These are phyloP conservation scores for Acanthoscelides obtectus DNA, from an alignment of 2,888 invertebrate species.

Conservation along the genomic window DNA sequence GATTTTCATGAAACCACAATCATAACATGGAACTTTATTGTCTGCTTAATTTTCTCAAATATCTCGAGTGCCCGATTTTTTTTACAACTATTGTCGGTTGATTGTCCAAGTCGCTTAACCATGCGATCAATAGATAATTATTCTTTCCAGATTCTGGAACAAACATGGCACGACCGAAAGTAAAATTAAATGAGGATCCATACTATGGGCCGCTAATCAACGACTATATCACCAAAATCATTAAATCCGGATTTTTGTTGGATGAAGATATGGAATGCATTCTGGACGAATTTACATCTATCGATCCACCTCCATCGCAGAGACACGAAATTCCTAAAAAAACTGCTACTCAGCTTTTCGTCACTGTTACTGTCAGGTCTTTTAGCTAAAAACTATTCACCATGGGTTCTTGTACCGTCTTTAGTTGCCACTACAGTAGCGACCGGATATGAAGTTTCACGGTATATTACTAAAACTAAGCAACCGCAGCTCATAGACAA, in stretches of 20 bases:
- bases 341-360: neutral
- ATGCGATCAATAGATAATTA: too few species aligned
- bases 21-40: too few species aligned
- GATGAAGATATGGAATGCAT: conserved; percentile 32
- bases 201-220: conserved; percentile 19
- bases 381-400: neutral
- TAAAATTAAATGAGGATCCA: neutral
- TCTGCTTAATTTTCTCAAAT: too few species aligned
- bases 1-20: too few species aligned
- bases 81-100: too few species aligned
- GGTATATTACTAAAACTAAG: conserved; percentile 5
- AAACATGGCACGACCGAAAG: neutral
- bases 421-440: conserved; percentile 8
- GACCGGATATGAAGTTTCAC: conserved; percentile 10
- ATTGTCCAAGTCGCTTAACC: too few species aligned
- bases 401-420: conserved; percentile 17
- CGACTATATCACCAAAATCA: conserved; percentile 22
- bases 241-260: conserved; percentile 27
- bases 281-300: conserved; percentile 16
- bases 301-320: conserved; percentile 10
- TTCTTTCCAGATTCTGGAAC: neutral
- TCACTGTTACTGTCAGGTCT: neutral
- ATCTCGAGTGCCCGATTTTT: too few species aligned
- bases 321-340: conserved; percentile 8
- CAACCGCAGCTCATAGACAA: conserved; percentile 12